phyloP scores from a whole-genome alignment of 2,113 vertebrate species.

The Syngnathus typhle region DNA sequence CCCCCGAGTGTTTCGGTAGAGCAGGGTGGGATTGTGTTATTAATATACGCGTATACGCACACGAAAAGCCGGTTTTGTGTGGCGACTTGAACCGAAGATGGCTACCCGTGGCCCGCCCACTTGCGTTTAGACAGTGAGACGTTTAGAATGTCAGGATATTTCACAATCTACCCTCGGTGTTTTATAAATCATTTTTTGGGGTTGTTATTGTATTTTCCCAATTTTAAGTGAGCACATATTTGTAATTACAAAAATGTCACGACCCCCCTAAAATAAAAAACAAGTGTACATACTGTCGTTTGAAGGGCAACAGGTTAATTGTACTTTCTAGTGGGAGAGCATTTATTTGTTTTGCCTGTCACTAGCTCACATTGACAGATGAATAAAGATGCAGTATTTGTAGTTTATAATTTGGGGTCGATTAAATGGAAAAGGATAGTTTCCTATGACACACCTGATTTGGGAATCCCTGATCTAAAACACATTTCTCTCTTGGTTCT shows the following conservation, averaged over 20 bases:
- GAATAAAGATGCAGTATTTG: neutral
- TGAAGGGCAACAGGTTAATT: neutral
- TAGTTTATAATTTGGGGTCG: neutral
- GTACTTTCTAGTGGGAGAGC: neutral
- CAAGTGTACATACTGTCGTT: neutral
- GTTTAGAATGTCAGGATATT: neutral
- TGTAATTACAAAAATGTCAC: neutral
- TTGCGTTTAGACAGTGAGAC: neutral
- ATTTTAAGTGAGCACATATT: neutral
- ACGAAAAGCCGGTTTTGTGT: neutral
- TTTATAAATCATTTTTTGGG: neutral
- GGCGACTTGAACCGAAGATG: neutral
- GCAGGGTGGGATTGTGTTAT: too few relatives aligned
- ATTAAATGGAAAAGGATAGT: neutral
- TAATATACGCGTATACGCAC: neutral
- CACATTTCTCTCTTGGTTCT: neutral
- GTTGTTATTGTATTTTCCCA: neutral
- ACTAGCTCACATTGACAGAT: neutral
- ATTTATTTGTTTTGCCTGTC: neutral
- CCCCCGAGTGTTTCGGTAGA: neutral
- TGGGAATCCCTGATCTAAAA: neutral
- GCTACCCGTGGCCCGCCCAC: neutral
- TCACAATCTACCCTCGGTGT: neutral
- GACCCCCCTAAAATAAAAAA: too few relatives aligned
- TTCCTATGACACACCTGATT: neutral